Evolutionary conservation across 2,797 vertebrate genomes (phyloP), one percentile per base, ranked within the genome.

Genomic region (Denticeps clupeoides): DNA sequence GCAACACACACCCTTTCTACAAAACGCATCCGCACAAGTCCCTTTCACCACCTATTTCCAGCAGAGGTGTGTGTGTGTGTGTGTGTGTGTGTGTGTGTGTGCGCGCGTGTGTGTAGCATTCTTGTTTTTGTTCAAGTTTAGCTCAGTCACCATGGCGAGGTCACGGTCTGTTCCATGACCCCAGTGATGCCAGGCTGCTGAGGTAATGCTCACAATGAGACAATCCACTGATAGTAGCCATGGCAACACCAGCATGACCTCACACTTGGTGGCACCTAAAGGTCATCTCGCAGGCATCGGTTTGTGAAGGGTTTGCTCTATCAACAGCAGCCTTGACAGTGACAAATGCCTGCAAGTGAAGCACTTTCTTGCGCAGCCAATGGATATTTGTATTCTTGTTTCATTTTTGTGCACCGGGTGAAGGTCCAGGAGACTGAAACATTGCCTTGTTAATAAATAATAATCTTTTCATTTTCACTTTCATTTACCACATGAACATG

Each of bases 241-340:
- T 81, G 71, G 78, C 62, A 81, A 84, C 78, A 51, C 53, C 72
- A 65, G 71, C 72, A 73, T 77, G 80, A 84, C 82, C 82, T 82
- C 79, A 75, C 77, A 74, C 64, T 63, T 68, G 73, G 73, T 75
- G 77, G 74, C 72, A 80, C 82, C 81, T 82, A 81, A 84, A 83
- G 83, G 80, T 82, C 76, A 67, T 54, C 64, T 44, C 58, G 72
- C 75, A 72, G 59, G 55, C 60, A 56, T 55, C 51, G 47, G 63
- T 69, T 72, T 58, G 63, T 44, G 43, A 59, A 54, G 25, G 60
- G 59, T 47, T 58, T n/a, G 33, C 52, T 69, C 63, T 73, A 56
- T 71, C 58, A 70, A 59, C 55, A 40, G 50, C 45, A 47, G 16
- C 59, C 47, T 48, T 45, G 51, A 49, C 55, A 51, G 38, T 67